Base-by-base conservation (phyloP, 2,888 invertebrate genomes). In the Epirrhoe tristata region DNA sequence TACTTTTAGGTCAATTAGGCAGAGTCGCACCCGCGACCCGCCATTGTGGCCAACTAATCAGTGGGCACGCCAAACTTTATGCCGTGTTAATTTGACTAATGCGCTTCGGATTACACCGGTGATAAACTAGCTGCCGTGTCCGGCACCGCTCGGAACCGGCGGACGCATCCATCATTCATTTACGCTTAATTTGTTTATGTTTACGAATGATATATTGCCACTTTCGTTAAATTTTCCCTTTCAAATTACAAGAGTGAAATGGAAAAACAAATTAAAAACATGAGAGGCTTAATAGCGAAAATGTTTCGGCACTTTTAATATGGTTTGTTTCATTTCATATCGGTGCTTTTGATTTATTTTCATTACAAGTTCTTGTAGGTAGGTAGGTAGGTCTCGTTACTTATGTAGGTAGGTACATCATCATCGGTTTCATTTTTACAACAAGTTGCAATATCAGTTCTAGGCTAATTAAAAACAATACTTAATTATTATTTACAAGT, bases 1-100 rank as follows among this genome's bases (percentile, higher is more conserved):
- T 90, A 92, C 90, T 93, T 93, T 93, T 93, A 93, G 93, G 93
- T 93, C 93, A 93, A 93, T 93, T 93, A 93, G 90, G 84, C 91
- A 90, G 86, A 88, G 89, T 87, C 91, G 89, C 91, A 84, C 90
- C 90, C 90, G 88, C 82, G 81, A 68, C 55, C 67, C 79, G 70
- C 74, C 77, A 70, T 77, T 77, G 79, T 79, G 78, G 77, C 73
- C 83, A 79, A 84, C 90, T 92, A 92, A 91, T 92, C 93, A 93
- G 90, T 72, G 86, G 88, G 83, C 90, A 85, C 89, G 88, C 88
- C 91, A 84, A 87, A 88, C 87, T 92, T 93, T 93, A 93, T 89
- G 84, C 88, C 88, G 92, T 93, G 93, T 93, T 93, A 93, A 93
- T 93, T 93, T 93, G 93, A 93, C 92, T 93, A 93, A 93, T 93